phyloP scores from a whole-genome alignment of 2,113 vertebrate genomes.

The Merops nubicus region DNA sequence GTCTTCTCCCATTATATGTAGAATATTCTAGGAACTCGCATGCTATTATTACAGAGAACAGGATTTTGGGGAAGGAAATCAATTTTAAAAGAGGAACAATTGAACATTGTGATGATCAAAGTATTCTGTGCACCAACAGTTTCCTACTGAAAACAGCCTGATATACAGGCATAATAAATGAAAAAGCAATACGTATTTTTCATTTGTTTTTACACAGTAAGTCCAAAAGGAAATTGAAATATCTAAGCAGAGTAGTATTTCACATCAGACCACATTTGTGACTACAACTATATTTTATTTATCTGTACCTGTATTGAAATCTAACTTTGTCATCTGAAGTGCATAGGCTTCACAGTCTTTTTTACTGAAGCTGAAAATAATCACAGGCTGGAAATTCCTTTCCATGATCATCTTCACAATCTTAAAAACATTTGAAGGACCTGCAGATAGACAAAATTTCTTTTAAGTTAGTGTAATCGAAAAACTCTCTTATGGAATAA shows the following conservation, averaged over 20 bases:
- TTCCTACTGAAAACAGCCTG: background rate
- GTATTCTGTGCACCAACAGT: background rate
- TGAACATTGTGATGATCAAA: background rate
- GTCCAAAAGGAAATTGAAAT: background rate
- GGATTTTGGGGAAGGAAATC: background rate
- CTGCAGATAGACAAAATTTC: slow-evolving; percentile 74
- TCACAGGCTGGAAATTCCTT: slow-evolving; percentile 98
- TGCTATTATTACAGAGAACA: background rate
- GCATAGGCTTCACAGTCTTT: slow-evolving; percentile 99
- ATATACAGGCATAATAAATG: background rate
- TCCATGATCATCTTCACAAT: slow-evolving; percentile 99
- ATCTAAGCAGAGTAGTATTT: background rate
- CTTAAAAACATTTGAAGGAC: slow-evolving; percentile 97
- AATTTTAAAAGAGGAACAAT: background rate
- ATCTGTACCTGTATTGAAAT: slow-evolving; percentile 91
- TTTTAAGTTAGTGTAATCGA: background rate
- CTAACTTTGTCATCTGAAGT: slow-evolving; percentile 95
- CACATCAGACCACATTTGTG: background rate
- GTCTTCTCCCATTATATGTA: background rate
- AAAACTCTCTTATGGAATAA: background rate
- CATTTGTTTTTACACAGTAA: background rate
- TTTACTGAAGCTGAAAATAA: slow-evolving; percentile 99
- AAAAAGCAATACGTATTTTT: background rate
- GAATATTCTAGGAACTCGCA: background rate
- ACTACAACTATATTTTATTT: background rate